Conservation (phyloP, 1,140 invertebrate genomes). For the Dendroctonus valens region DNA sequence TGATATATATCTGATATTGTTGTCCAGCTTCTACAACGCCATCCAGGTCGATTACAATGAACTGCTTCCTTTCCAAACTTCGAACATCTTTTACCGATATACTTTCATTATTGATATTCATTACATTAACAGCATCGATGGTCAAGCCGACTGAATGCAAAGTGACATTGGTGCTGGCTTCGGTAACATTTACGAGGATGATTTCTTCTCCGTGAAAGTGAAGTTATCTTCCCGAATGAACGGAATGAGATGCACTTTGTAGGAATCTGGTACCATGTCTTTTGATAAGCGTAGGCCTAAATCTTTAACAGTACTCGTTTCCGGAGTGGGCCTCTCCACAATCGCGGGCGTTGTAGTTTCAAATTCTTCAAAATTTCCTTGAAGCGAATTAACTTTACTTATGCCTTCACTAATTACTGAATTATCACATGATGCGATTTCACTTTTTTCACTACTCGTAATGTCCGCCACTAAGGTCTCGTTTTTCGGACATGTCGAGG, state of each 20-base stretch:
- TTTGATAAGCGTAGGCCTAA: conserved; percentile 65
- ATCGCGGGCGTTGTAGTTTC: too few relatives aligned
- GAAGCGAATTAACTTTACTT: too few relatives aligned
- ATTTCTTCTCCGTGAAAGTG: conserved; percentile 69
- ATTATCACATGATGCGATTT: too few relatives aligned
- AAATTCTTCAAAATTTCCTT: too few relatives aligned
- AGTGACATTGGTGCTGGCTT: conserved; percentile 69
- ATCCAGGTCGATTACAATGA: conserved; percentile 67
- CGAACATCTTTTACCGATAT: conserved; percentile 48
- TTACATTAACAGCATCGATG: conserved; percentile 58
- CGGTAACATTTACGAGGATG: conserved; percentile 64
- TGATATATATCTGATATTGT: conserved; percentile 68
- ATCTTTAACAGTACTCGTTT: conserved; percentile 1
- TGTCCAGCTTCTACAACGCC: conserved; percentile 57
- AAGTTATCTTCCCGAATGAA: conserved; percentile 73
- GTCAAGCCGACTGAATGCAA: conserved; percentile 71
- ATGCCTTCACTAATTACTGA: too few relatives aligned
- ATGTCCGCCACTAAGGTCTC: background rate
- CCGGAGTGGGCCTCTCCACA: too few relatives aligned
- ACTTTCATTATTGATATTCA: conserved; percentile 39
- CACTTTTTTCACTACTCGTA: background rate
- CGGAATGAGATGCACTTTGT: conserved; percentile 68
- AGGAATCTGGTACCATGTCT: conserved; percentile 64
- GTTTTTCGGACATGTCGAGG: conserved; percentile 21
- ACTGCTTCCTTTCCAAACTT: conserved; percentile 68